These are phyloP conservation scores for Rallus crepitans DNA, from an alignment of 2,797 vertebrate species.

Conservation along the genomic window DNA sequence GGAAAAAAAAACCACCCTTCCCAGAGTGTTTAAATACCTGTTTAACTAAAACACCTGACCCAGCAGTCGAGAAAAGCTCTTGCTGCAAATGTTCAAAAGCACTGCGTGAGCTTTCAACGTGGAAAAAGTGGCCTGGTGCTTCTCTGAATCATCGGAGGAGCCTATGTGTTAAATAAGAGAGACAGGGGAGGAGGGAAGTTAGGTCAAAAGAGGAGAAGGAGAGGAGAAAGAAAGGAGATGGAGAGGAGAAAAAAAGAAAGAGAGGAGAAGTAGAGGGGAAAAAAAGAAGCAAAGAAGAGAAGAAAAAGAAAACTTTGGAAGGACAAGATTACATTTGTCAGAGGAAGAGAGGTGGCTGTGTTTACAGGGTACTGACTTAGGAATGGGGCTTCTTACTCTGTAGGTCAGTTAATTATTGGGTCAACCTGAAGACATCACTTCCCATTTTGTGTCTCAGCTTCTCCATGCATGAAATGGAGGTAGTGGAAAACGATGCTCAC, in stretches of 20 bases:
- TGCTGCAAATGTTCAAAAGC: neutral
- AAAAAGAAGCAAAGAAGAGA: no score
- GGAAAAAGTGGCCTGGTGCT: neutral
- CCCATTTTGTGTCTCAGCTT: neutral
- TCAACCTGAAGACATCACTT: neutral
- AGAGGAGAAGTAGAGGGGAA: no score
- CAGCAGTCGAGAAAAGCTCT: neutral
- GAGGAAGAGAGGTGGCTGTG: neutral
- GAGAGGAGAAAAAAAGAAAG: no score
- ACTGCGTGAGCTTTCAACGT: neutral
- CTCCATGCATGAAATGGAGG: neutral
- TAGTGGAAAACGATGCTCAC: neutral
- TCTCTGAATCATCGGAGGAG: neutral
- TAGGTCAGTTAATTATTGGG: neutral
- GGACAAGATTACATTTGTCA: neutral
- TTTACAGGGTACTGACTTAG: neutral
- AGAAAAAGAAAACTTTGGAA: neutral
- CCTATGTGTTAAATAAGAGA: neutral
- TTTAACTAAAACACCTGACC: constrained; percentile 5
- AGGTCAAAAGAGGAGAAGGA: neutral
- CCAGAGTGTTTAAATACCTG: neutral
- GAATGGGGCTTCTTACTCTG: neutral
- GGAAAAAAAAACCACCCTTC: neutral
- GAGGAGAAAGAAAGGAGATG: no score
- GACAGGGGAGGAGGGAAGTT: neutral